These are phyloP conservation scores for Herpetotheres cachinnans DNA, from an alignment of 2,113 vertebrate genomes.

Conservation along the genomic window DNA sequence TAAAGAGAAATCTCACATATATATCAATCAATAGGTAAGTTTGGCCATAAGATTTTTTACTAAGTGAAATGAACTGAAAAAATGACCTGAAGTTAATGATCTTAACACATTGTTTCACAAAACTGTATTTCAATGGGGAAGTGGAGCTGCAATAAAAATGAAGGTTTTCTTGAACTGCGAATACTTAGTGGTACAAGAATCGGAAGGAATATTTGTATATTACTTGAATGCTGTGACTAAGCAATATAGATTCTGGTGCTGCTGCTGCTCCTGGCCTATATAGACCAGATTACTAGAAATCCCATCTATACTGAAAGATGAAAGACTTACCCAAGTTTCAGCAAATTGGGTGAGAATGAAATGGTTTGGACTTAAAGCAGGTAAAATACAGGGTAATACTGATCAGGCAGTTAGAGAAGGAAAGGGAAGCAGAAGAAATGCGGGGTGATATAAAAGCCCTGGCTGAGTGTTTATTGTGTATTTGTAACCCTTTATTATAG, in stretches of 20 bases:
- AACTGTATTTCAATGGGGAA: not conserved
- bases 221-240: accelerated
- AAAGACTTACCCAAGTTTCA: accelerated
- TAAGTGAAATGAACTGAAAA: not conserved
- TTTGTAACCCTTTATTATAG: not conserved
- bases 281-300: not conserved
- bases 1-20: not conserved
- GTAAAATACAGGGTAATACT: not conserved
- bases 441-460: not conserved
- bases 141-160: not conserved
- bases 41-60: not conserved
- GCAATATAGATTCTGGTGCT: not conserved
- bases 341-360: not conserved
- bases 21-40: not conserved
- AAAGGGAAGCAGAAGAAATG: not conserved
- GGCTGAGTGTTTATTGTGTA: not conserved
- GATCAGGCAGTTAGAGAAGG: not conserved
- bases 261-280: not conserved
- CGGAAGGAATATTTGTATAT: not conserved
- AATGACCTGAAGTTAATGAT: not conserved
- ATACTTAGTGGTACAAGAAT: not conserved
- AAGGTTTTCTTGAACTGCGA: not conserved
- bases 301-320: accelerated
- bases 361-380: not conserved
- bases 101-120: not conserved